A percentile compares a stretch with the other conserved stretches of the same genome.
These are phyloP conservation scores for Allobates femoralis DNA, from an alignment of 2,797 vertebrate species.

Conservation along the genomic window DNA sequence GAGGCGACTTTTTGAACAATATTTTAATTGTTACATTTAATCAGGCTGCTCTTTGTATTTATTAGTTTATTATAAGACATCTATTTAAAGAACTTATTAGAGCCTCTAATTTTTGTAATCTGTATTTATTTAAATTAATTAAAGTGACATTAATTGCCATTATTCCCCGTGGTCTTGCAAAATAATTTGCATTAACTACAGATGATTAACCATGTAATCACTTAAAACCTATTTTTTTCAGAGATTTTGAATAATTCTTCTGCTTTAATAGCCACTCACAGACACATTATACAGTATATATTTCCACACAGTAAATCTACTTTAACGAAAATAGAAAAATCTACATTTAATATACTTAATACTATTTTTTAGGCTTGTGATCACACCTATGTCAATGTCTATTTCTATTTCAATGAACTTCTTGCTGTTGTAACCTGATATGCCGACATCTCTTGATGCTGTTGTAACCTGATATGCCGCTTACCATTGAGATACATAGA, in stretches of 20 bases:
- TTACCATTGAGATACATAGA: too few relatives aligned
- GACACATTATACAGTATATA: neutral
- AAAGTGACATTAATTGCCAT: slow-evolving; percentile 41
- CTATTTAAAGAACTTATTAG: slow-evolving; percentile 27
- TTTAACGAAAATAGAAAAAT: neutral
- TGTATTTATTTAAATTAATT: slow-evolving; percentile 47
- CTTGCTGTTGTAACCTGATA: too few relatives aligned
- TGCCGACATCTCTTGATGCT: too few relatives aligned
- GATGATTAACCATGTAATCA: slow-evolving; percentile 46
- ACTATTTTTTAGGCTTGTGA: neutral
- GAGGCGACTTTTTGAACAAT: neutral
- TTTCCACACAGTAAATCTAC: neutral
- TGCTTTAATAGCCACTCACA: neutral
- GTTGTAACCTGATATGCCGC: too few relatives aligned
- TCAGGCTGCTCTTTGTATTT: slow-evolving; percentile 17
- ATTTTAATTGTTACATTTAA: slow-evolving; percentile 33
- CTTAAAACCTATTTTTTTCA: slow-evolving; percentile 15
- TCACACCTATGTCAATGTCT: too few relatives aligned
- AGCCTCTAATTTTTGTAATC: slow-evolving; percentile 45
- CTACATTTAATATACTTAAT: neutral
- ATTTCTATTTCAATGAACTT: too few relatives aligned
- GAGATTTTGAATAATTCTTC: slow-evolving; percentile 5
- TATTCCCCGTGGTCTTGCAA: slow-evolving; percentile 30
- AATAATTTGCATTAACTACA: slow-evolving; percentile 29
- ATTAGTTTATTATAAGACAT: slow-evolving; percentile 24